phyloP scores from a whole-genome alignment of 2,113 vertebrate species.

The Ptyas mucosa region DNA sequence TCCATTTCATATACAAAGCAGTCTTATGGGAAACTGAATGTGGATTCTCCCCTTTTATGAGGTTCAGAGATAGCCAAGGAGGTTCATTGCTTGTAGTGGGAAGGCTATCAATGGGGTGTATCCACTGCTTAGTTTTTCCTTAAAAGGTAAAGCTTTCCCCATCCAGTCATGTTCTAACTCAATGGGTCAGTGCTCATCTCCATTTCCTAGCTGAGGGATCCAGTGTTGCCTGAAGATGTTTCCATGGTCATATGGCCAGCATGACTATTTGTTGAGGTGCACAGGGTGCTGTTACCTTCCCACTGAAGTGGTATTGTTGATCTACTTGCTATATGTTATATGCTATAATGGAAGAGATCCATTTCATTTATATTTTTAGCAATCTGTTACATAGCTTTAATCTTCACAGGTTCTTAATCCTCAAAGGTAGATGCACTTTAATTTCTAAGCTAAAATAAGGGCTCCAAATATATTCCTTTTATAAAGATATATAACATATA shows the following conservation, averaged over 20 bases:
- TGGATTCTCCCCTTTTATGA: background rate
- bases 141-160: no score
- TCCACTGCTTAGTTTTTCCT: background rate
- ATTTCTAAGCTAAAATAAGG: background rate
- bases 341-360: background rate
- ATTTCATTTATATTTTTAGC: background rate
- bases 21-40: background rate
- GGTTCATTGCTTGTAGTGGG: background rate
- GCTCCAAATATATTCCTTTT: background rate
- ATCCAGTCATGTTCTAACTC: no score
- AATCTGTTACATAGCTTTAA: constrained; percentile 19
- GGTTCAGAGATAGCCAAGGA: no score
- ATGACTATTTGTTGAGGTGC: no score
- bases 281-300: no score
- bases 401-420: background rate
- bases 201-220: no score
- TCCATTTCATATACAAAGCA: background rate
- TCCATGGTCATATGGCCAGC: no score
- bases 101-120: background rate
- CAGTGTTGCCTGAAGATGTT: no score
- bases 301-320: no score
- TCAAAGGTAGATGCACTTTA: background rate
- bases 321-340: background rate
- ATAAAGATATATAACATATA: fast-evolving
- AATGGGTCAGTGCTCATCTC: no score